Conservation (phyloP, 2,797 vertebrate genomes). For the Chaetodon trifasciatus region DNA sequence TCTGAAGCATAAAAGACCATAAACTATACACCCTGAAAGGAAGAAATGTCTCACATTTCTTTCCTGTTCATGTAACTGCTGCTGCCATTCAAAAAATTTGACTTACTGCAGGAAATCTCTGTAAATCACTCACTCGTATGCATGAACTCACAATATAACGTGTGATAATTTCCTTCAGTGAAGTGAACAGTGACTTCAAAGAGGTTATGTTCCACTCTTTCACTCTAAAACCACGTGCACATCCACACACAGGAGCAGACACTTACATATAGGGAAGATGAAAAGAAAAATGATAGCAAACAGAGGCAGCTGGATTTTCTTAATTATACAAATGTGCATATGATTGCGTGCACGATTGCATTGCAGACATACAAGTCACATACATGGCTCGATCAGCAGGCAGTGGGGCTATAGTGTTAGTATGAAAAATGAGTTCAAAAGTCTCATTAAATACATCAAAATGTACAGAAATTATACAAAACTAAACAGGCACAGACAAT, state of each 20-base stretch:
- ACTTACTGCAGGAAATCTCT: slow-evolving; percentile 17
- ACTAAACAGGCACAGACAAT: slow-evolving; percentile 32
- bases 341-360: slow-evolving; percentile 26
- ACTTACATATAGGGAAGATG: slow-evolving; percentile 34
- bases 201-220: slow-evolving; percentile 17
- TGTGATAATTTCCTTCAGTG: slow-evolving; percentile 37
- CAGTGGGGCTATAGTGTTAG: slow-evolving; percentile 9
- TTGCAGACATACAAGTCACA: slow-evolving; percentile 22
- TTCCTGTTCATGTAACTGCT: slow-evolving; percentile 15
- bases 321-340: slow-evolving; percentile 58
- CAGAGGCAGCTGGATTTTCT: slow-evolving; percentile 37
- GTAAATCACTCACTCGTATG: neutral
- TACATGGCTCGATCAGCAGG: neutral
- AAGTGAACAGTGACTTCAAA: slow-evolving; percentile 70
- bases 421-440: slow-evolving; percentile 34
- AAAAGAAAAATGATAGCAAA: slow-evolving; percentile 54
- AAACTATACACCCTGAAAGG: slow-evolving; percentile 22
- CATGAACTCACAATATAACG: slow-evolving; percentile 26
- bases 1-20: slow-evolving; percentile 11
- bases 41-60: neutral
- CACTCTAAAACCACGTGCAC: slow-evolving; percentile 41
- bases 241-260: slow-evolving; percentile 53
- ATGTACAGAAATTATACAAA: slow-evolving; percentile 22
- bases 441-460: slow-evolving; percentile 30
- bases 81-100: slow-evolving; percentile 10